Conservation (phyloP, 2,113 vertebrate genomes). For the Glareola pratincola region DNA sequence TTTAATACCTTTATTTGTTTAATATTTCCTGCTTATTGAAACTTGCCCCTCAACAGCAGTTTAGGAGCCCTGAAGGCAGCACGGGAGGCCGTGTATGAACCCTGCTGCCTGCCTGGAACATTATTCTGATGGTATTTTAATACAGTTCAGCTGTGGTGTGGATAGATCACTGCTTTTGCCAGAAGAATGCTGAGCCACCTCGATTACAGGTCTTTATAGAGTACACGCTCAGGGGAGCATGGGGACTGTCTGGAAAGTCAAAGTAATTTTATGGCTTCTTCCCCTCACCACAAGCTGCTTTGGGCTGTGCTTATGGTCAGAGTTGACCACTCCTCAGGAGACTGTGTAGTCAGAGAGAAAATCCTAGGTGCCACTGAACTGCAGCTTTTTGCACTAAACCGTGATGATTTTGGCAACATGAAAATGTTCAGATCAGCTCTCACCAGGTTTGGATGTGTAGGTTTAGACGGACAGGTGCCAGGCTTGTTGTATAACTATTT, state of each 20-base stretch:
- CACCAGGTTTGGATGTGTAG: not conserved
- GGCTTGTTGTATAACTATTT: not conserved
- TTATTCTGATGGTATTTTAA: not conserved
- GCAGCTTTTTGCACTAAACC: not conserved
- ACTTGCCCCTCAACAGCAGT: not conserved
- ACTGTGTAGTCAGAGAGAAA: not conserved
- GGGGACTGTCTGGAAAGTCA: not conserved
- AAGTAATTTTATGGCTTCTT: not conserved
- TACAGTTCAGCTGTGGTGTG: not conserved
- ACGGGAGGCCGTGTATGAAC: fast-evolving
- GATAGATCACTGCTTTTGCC: not conserved
- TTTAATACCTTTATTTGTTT: not conserved
- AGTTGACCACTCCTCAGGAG: not conserved
- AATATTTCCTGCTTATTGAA: not conserved
- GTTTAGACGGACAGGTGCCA: not conserved
- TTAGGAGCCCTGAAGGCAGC: not conserved
- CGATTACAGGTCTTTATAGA: not conserved
- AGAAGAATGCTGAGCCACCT: not conserved
- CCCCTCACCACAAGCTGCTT: not conserved
- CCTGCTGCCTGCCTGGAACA: not conserved
- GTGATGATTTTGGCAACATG: not conserved
- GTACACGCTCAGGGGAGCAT: fast-evolving
- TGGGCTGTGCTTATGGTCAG: not conserved
- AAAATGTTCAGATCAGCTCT: not conserved
- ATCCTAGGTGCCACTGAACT: not conserved